Conservation (phyloP, 2,113 vertebrate genomes). For the Calypte anna region DNA sequence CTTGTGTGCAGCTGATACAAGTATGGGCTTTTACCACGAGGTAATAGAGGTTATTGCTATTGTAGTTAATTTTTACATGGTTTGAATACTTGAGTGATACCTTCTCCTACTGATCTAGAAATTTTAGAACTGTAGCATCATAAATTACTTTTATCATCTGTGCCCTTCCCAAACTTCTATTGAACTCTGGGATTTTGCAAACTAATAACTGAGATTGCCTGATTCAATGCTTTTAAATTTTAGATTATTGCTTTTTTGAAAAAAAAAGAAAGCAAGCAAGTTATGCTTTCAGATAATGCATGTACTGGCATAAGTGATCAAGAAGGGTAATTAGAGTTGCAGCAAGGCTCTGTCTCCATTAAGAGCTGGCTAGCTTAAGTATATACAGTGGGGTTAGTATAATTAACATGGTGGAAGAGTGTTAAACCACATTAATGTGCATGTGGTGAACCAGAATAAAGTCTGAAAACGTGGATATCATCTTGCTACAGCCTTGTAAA, state of each 20-base stretch:
- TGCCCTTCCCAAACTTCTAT: not conserved
- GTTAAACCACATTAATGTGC: constrained; percentile 31
- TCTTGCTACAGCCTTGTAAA: not conserved
- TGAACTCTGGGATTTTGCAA: constrained; percentile 10
- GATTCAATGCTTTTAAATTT: constrained; percentile 5
- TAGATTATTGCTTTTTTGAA: constrained; percentile 33
- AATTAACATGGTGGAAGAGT: not conserved
- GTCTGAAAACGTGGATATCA: not conserved
- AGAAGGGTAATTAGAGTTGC: constrained; percentile 3
- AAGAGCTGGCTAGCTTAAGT: constrained; percentile 15
- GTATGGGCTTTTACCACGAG: not conserved
- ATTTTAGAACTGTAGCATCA: not conserved
- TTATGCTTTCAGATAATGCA: constrained; percentile 20
- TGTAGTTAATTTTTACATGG: not conserved
- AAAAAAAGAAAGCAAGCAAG: not conserved
- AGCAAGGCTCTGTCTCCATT: constrained; percentile 18
- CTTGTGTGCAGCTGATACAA: not conserved
- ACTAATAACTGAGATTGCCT: not conserved
- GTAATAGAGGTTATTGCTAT: not conserved
- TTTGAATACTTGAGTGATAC: not conserved
- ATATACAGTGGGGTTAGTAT: not conserved
- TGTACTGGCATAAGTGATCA: constrained; percentile 3
- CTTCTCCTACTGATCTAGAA: not conserved
- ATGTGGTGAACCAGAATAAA: not conserved
- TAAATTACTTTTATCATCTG: not conserved